phyloP scores from a whole-genome alignment of 2,888 invertebrate genomes.

The Tiphia femorata region DNA sequence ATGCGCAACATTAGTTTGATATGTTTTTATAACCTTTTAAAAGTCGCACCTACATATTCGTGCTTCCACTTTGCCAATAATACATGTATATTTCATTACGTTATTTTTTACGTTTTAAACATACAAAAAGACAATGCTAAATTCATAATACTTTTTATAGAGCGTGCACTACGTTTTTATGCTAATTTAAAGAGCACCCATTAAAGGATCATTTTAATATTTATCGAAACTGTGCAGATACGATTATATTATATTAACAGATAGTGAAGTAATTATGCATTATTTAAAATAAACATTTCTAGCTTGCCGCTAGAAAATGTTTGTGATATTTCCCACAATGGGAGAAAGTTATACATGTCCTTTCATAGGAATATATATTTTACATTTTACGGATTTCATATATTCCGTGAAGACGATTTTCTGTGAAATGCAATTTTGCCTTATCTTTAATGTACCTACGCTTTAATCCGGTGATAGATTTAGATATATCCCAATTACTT shows the following conservation, averaged over 20 bases:
- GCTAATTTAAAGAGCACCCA: background rate
- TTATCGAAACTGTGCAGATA: constrained; percentile 2
- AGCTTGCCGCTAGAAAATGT: constrained; percentile 32
- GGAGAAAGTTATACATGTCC: constrained; percentile 41
- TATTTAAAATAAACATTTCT: constrained; percentile 41
- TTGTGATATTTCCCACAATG: constrained; percentile 46
- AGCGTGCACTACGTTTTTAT: background rate
- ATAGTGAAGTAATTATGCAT: constrained; percentile 10
- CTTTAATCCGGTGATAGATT: constrained; percentile 61
- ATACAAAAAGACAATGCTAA: background rate
- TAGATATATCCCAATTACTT: constrained; percentile 52
- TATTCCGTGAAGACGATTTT: constrained; percentile 36
- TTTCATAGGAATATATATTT: constrained; percentile 47
- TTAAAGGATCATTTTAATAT: background rate
- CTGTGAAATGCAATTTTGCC: constrained; percentile 59
- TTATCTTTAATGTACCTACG: constrained; percentile 60
- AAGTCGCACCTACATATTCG: constrained; percentile 36
- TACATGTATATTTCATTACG: constrained; percentile 33
- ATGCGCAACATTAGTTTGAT: constrained; percentile 32
- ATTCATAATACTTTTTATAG: background rate
- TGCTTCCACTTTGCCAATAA: constrained; percentile 47
- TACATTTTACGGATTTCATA: constrained; percentile 32
- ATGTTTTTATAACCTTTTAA: constrained; percentile 33
- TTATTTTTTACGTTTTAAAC: constrained; percentile 31
- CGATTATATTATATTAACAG: constrained; percentile 15